Conservation (phyloP, 2,888 invertebrate genomes). For the Dioctria rufipes region DNA sequence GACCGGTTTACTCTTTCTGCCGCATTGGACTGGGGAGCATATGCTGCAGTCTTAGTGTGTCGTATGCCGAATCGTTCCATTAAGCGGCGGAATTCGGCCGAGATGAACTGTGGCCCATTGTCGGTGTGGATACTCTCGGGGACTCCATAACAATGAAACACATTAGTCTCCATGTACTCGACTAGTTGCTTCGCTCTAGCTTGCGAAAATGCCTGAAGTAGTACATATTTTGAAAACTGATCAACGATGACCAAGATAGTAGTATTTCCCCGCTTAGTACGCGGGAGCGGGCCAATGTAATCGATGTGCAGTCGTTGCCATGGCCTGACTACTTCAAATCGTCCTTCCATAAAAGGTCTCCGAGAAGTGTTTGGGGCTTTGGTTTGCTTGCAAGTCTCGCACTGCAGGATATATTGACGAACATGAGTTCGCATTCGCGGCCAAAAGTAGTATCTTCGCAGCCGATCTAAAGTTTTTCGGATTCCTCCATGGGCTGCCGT, state of each 20-base stretch:
- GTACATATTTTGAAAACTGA: neutral
- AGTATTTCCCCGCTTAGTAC: neutral
- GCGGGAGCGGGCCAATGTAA: neutral
- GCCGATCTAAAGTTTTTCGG: neutral
- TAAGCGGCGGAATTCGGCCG: neutral
- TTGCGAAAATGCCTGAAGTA: neutral
- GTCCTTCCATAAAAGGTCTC: neutral
- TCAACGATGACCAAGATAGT: neutral
- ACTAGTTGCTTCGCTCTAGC: neutral
- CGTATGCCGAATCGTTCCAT: neutral
- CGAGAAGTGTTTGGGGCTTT: neutral
- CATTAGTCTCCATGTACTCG: too few relatives aligned
- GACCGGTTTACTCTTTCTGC: constrained; percentile 11
- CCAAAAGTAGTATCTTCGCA: constrained; percentile 5
- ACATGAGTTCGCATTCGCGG: neutral
- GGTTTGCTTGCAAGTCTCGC: constrained; percentile 10
- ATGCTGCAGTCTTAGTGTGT: neutral
- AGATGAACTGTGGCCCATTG: neutral
- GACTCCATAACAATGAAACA: neutral
- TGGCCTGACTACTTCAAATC: neutral
- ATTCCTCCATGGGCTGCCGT: constrained; percentile 8
- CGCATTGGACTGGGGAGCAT: constrained; percentile 23
- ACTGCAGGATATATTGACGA: neutral
- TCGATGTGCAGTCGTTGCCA: constrained; percentile 14
- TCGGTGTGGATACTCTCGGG: neutral